Percentiles rank a stretch among this genome's conserved stretches.
These are phyloP conservation scores for Acanthosepion pharaonis DNA, from an alignment of 2,888 invertebrate species.

Conservation along the genomic window DNA sequence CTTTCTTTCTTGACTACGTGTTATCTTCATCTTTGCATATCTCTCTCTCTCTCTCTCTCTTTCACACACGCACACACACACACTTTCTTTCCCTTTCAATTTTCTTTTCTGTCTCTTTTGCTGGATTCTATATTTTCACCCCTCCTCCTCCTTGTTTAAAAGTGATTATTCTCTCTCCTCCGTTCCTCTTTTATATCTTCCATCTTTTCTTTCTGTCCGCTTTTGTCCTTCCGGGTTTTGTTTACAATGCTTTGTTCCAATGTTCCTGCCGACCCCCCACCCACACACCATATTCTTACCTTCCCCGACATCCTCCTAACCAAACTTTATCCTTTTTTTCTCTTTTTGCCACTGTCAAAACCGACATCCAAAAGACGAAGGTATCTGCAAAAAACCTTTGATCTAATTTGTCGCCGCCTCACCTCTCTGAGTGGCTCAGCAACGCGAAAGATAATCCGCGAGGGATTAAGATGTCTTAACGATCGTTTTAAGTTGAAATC, in stretches of 20 bases:
- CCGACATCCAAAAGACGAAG: neutral
- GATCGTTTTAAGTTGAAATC: neutral
- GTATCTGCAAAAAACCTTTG: neutral
- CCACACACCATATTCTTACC: too few species aligned
- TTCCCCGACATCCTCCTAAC: neutral
- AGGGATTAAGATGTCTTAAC: neutral
- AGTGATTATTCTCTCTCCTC: neutral
- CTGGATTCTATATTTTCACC: neutral
- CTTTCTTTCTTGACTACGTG: neutral
- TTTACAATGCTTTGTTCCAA: too few species aligned
- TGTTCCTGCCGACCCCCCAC: too few species aligned
- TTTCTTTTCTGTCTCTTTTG: neutral
- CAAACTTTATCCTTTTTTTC: neutral
- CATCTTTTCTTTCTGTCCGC: neutral
- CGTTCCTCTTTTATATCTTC: neutral
- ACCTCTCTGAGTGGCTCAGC: neutral
- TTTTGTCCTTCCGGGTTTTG: neutral
- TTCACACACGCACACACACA: neutral
- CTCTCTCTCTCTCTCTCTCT: neutral
- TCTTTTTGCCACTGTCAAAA: neutral
- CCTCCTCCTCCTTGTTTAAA: neutral
- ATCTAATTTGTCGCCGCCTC: slow-evolving; percentile 20
- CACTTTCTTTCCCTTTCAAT: too few species aligned
- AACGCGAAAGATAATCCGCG: neutral
- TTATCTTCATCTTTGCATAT: neutral